These are phyloP conservation scores for Phaenicophaeus curvirostris DNA, from an alignment of 2,797 vertebrate genomes.

Conservation along the genomic window DNA sequence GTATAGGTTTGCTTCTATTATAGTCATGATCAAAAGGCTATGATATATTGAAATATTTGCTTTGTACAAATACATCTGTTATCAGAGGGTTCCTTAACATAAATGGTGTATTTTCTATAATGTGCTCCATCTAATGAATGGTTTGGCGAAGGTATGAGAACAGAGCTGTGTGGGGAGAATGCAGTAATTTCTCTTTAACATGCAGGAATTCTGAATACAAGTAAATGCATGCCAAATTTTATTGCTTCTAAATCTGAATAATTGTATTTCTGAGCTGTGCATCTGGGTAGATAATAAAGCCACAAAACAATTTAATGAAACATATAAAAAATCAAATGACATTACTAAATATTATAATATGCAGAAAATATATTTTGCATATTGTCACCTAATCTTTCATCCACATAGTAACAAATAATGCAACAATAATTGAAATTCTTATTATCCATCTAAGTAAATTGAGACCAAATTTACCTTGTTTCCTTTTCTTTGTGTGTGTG, in stretches of 20 bases:
- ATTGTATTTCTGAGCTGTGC: slow-evolving; percentile 84
- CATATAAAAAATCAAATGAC: slow-evolving; percentile 84
- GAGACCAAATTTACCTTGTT: slow-evolving; percentile 82
- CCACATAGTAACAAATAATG: slow-evolving; percentile 81
- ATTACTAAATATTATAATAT: slow-evolving; percentile 85
- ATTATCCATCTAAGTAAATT: slow-evolving; percentile 80
- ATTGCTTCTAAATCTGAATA: slow-evolving; percentile 86
- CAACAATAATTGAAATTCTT: slow-evolving; percentile 81
- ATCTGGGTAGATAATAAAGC: slow-evolving; percentile 85
- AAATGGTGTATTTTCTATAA: slow-evolving; percentile 83
- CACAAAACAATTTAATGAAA: slow-evolving; percentile 86
- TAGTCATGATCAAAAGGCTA: slow-evolving; percentile 76
- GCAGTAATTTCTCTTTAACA: slow-evolving; percentile 83
- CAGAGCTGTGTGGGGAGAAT: slow-evolving; percentile 76
- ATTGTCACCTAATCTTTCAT: slow-evolving; percentile 84
- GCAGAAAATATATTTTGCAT: slow-evolving; percentile 83
- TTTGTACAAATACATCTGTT: slow-evolving; percentile 78
- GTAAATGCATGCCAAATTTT: slow-evolving; percentile 84
- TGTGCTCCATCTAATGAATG: slow-evolving; percentile 80
- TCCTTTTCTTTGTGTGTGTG: slow-evolving; percentile 70
- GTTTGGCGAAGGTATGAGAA: slow-evolving; percentile 74
- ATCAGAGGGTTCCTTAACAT: slow-evolving; percentile 81
- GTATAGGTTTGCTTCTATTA: slow-evolving; percentile 73
- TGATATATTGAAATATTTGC: slow-evolving; percentile 80
- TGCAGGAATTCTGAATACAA: slow-evolving; percentile 82